A percentile compares a stretch with the other conserved stretches of the same genome.
phyloP scores from a whole-genome alignment of 2,113 vertebrate species.

The Oreamnos americanus region DNA sequence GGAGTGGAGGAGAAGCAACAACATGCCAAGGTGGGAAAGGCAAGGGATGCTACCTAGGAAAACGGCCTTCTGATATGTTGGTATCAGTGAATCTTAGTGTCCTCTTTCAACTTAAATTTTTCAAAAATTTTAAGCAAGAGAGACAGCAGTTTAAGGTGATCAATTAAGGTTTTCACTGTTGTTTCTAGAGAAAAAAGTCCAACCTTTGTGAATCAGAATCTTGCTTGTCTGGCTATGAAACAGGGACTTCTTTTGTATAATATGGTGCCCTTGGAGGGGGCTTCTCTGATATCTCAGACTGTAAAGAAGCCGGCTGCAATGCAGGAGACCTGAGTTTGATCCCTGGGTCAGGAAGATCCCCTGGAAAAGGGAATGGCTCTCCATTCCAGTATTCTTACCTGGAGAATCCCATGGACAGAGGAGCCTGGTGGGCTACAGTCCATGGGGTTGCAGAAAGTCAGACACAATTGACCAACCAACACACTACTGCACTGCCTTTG shows the following conservation, averaged over 20 bases:
- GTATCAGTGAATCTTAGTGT: background rate
- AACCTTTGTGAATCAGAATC: background rate
- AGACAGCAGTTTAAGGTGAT: background rate
- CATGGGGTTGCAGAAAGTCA: background rate
- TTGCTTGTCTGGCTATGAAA: background rate
- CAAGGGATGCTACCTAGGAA: background rate
- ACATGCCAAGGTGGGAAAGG: background rate
- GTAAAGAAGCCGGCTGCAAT: background rate
- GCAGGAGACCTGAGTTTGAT: background rate
- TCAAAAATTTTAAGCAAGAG: background rate
- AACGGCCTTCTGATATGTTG: background rate
- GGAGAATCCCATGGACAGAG: background rate
- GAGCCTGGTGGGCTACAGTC: background rate
- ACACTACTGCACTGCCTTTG: background rate
- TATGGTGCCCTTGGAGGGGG: background rate
- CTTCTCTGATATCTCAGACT: background rate
- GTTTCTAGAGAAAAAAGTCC: background rate
- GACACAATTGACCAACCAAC: background rate
- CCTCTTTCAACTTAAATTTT: constrained; percentile 23
- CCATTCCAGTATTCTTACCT: background rate
- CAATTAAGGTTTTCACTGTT: background rate
- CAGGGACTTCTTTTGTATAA: background rate
- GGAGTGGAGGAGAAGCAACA: background rate
- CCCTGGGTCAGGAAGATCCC: background rate
- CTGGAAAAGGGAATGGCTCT: background rate